Evolutionary conservation across 2,888 invertebrate genomes (phyloP).

Genomic region (Dynastes hyllus): DNA sequence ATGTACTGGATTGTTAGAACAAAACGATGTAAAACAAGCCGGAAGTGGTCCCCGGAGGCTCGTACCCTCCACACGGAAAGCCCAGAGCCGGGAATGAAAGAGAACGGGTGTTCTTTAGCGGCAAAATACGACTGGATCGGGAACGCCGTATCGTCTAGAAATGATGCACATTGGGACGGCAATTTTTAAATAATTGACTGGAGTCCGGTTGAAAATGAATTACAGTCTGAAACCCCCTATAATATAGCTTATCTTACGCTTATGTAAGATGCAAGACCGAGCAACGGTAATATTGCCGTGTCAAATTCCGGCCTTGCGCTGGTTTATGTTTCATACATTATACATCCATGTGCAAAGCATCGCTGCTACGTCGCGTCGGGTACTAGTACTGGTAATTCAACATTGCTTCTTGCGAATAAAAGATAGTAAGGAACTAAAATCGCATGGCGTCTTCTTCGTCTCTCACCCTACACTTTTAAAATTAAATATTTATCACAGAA

Average conservation of each 20-base stretch:
- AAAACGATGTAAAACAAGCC: slow-evolving; percentile 74
- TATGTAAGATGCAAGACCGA: slow-evolving; percentile 66
- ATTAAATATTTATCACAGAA: slow-evolving; percentile 33
- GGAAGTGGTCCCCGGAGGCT: slow-evolving; percentile 69
- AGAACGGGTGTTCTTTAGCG: slow-evolving; percentile 65
- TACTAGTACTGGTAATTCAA: background rate
- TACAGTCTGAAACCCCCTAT: slow-evolving; percentile 66
- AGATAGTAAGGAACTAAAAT: slow-evolving; percentile 23
- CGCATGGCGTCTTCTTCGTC: slow-evolving; percentile 17
- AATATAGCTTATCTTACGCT: slow-evolving; percentile 64
- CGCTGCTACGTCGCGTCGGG: background rate
- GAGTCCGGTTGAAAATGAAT: slow-evolving; percentile 74
- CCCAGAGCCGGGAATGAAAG: slow-evolving; percentile 57
- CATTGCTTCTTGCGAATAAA: slow-evolving; percentile 9
- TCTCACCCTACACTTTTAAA: slow-evolving; percentile 20
- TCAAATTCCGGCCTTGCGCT: slow-evolving; percentile 64
- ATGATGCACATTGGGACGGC: slow-evolving; percentile 72
- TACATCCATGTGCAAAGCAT: slow-evolving; percentile 47
- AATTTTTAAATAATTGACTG: slow-evolving; percentile 74
- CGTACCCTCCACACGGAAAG: slow-evolving; percentile 62
- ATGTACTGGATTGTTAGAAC: slow-evolving; percentile 72
- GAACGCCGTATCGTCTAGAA: slow-evolving; percentile 67
- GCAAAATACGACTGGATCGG: slow-evolving; percentile 71
- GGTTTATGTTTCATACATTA: slow-evolving; percentile 61
- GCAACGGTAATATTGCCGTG: slow-evolving; percentile 62